Base-by-base conservation (phyloP, 2,888 invertebrate genomes). In the Hymenopus coronatus region DNA sequence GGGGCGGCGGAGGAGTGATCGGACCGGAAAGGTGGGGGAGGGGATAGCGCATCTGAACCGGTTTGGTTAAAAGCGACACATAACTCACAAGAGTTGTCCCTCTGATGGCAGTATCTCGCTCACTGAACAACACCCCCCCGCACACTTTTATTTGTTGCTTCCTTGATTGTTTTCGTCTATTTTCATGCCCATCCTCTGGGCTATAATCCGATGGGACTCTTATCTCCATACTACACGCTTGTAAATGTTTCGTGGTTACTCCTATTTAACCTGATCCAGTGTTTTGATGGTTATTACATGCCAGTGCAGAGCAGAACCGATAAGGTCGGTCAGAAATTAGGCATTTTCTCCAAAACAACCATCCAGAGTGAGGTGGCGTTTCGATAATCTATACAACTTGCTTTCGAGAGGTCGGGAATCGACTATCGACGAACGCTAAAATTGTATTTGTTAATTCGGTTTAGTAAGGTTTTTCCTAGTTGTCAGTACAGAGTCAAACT, bases 21-120 rank as follows among this genome's bases (percentile, higher is more conserved):
- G 54, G 54, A 70, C 54, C 54, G 54, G 54, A 70, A 70, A 70
- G 54, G 54, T 70, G 54, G 54, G 20, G 54, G 54, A 70, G 54
- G 54, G 54, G 54, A 25, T 70, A 70, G 54, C 54, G 54, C 54
- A 70, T 25, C 54, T 84, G 84, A 84, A 84, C 84, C 84, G 84
- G 84, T 84, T 84, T 84, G 84, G 40, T 40, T 40, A 84, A 84
- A 84, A 84, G 84, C 84, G 84, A 84, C 84, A 84, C 84, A 84
- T 84, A 84, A 84, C 84, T 84, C 84, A 84, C 84, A n/a, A n/a
- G 30, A 30, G n/a, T 84, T 28, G 28, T 12, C 84, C 84, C n/a
- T n/a, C 9, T 84, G 54, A 70, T 70, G 20, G 9, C 33, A 28
- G 25, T 84, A 84, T 84, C 84, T 84, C 54, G 84, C 84, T 84